A percentile compares a stretch with the other conserved stretches of the same genome.
Conservation (phyloP, 2,888 invertebrate genomes). For the Parnassius smintheus region DNA sequence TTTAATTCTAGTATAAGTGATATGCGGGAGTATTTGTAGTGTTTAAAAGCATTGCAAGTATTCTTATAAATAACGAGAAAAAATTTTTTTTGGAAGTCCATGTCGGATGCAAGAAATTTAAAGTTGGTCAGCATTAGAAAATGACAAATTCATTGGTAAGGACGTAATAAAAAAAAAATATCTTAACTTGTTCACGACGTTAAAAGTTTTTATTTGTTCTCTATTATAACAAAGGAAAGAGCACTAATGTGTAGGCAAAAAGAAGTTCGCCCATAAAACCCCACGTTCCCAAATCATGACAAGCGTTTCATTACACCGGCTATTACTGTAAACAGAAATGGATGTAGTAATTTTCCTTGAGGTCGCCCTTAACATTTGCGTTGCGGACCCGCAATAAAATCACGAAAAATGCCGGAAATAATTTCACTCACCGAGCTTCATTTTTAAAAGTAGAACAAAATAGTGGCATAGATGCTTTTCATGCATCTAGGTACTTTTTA, state of each 20-base stretch:
- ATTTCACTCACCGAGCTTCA: constrained; percentile 12
- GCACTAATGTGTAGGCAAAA: constrained; percentile 21
- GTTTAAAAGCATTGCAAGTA: too few relatives aligned
- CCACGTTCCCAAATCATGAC: constrained; percentile 24
- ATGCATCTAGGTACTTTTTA: background rate
- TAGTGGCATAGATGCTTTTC: constrained; percentile 33
- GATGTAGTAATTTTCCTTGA: constrained; percentile 23
- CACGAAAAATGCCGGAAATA: constrained; percentile 15
- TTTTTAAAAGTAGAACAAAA: constrained; percentile 26
- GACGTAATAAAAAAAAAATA: background rate
- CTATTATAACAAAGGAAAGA: constrained; percentile 20
- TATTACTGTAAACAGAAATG: constrained; percentile 24
- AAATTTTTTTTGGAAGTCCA: too few relatives aligned
- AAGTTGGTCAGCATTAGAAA: too few relatives aligned
- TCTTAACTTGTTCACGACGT: constrained; percentile 5
- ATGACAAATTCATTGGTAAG: too few relatives aligned
- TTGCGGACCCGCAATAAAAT: constrained; percentile 17
- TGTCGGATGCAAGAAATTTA: too few relatives aligned
- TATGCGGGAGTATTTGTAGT: too few relatives aligned
- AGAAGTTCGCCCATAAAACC: constrained; percentile 22
- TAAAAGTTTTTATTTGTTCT: constrained; percentile 18
- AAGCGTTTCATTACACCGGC: constrained; percentile 25
- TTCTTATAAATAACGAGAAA: too few relatives aligned
- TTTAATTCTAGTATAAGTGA: too few relatives aligned
- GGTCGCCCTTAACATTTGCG: constrained; percentile 16